Percentiles rank a stretch among this genome's conserved stretches.
Conservation (phyloP, 2,797 vertebrate species). For the Myotis planiceps region DNA sequence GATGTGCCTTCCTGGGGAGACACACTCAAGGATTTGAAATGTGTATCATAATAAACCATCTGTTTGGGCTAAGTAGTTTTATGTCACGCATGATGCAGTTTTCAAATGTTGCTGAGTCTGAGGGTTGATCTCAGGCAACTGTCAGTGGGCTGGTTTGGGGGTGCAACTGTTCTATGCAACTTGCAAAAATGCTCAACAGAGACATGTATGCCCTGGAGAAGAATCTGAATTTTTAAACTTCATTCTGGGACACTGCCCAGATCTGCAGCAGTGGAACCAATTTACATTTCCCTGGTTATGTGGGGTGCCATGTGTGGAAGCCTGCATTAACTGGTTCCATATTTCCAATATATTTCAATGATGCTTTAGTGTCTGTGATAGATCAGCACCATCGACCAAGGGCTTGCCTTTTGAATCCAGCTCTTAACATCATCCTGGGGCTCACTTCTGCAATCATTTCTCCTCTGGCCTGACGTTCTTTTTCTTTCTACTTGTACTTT, state of each 20-base stretch:
- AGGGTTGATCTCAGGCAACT: not conserved
- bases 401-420: not conserved
- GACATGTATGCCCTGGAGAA: not conserved
- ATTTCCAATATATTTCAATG: not conserved
- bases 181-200: not conserved
- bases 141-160: not conserved
- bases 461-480: not conserved
- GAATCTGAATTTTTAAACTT: not conserved
- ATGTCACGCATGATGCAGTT: not conserved
- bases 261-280: not conserved
- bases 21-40: not conserved
- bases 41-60: not conserved
- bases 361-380: not conserved
- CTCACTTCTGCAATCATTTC: not conserved
- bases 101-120: constrained; percentile 17
- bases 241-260: not conserved
- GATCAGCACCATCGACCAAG: accelerated
- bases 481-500: not conserved
- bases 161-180: not conserved
- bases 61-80: constrained; percentile 25
- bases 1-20: not conserved
- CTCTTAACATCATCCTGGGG: not conserved
- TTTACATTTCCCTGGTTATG: not conserved
- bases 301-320: not conserved
- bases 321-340: not conserved